Evolutionary conservation across 2,888 invertebrate species (phyloP), one percentile per base, ranked within the genome.

Genomic region (Malthinus flaveolus): DNA sequence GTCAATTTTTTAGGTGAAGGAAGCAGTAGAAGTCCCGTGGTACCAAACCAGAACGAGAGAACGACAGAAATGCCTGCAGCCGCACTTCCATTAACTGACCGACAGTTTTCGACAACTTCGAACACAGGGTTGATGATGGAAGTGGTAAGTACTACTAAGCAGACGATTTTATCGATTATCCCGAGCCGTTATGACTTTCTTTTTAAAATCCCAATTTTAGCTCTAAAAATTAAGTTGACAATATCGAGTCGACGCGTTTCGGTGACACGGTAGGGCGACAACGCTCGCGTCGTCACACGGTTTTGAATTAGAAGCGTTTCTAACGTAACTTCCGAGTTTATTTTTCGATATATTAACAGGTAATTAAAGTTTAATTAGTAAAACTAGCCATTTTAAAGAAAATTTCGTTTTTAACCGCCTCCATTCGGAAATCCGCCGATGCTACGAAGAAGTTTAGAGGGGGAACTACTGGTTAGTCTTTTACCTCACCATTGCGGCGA

Each of bases 321-420:
- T 42, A 42, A 42, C 10, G 32, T 48, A 48, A 33, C 12, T 13
- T 34, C 33, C 50, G 31, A 39, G 11, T 37, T 9, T 37, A 35
- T 12, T 33, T 13, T 46, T n/a, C n/a, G 33, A 32, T 39, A 42
- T 56, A 35, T 56, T 45, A 45, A 42, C 23, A 47, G n/a, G 31
- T 56, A 63, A 56, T 63, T 63, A 59, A 56, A 52, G 51, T 60
- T 56, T 64, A 64, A 62, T 66, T 64, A 66, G 45, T 56, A 66
- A 64, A 66, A 63, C 59, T 61, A 59, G 51, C 56, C 58, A 58
- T 61, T 65, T 66, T 66, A 57, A 63, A 61, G 64, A 65, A 62
- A 60, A 66, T 66, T 64, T 73, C 74, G 74, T 73, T 73, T 73
- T 73, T 71, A 71, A 65, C 72, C 74, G 75, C 65, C 59, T 63